phyloP scores from a whole-genome alignment of 2,797 vertebrate species.

The Lepus townsendii region DNA sequence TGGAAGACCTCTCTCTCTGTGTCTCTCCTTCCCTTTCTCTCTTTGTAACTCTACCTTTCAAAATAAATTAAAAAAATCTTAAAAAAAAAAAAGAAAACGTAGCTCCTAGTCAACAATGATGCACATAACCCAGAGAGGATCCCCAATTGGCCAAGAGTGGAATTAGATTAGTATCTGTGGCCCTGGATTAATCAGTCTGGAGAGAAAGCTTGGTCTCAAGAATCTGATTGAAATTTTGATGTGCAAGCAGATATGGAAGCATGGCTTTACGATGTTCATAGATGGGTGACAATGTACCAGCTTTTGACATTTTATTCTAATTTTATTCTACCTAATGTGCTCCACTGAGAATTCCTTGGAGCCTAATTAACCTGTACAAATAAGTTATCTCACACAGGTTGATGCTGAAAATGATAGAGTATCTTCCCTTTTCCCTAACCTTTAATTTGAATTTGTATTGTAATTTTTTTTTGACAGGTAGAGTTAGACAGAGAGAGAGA shows the following conservation, averaged over 20 bases:
- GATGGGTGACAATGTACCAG: neutral
- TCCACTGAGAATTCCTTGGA: constrained; percentile 62
- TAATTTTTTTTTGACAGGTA: neutral
- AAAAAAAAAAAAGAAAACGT: neutral
- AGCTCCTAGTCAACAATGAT: neutral
- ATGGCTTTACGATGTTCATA: neutral
- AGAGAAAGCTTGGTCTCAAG: neutral
- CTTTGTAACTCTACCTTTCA: too few species aligned
- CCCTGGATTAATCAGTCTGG: neutral
- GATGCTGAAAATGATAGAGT: constrained; percentile 9
- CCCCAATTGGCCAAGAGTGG: neutral
- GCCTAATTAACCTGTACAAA: constrained; percentile 65
- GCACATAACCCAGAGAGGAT: neutral
- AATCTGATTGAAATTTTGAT: neutral
- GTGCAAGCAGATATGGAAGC: neutral
- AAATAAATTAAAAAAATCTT: neutral
- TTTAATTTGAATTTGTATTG: constrained; percentile 63
- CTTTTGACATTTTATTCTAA: constrained; percentile 53
- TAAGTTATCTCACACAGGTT: constrained; percentile 24
- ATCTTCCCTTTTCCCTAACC: neutral
- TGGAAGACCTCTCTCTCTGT: too few species aligned
- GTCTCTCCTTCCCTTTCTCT: too few species aligned
- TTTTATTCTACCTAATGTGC: constrained; percentile 62
- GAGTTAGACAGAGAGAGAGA: too few species aligned
- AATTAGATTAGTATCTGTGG: neutral